phyloP scores from a whole-genome alignment of 2,888 invertebrate genomes.

The Deroplatys truncata region DNA sequence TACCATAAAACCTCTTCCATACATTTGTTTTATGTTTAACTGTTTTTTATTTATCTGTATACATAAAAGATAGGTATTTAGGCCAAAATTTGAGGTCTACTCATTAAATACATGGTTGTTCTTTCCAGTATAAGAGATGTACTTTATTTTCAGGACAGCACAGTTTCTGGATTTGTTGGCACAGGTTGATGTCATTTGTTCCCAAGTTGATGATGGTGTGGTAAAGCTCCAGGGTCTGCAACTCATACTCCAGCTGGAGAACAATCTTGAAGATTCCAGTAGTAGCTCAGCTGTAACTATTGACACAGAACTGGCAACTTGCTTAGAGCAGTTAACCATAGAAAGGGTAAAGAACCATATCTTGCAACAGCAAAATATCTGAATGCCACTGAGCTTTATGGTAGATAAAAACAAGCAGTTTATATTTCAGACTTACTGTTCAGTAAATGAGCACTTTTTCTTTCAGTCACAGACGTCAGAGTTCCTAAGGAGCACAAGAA shows the following conservation, averaged over 20 bases:
- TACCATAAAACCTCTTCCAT: too few species aligned
- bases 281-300: neutral
- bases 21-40: too few species aligned
- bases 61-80: too few species aligned
- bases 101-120: too few species aligned
- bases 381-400: neutral
- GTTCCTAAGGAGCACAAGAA: neutral
- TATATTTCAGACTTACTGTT: neutral
- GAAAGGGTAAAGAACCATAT: neutral
- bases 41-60: too few species aligned
- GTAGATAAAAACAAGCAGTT: neutral
- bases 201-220: neutral
- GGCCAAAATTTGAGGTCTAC: too few species aligned
- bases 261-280: neutral
- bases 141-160: neutral
- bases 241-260: neutral
- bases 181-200: neutral
- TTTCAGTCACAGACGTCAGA: neutral
- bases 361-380: neutral
- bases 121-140: too few species aligned
- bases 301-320: neutral
- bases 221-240: neutral
- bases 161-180: conserved; percentile 2
- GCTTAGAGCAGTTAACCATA: neutral
- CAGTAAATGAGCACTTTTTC: neutral